phyloP scores from a whole-genome alignment of 1,140 invertebrate genomes.

The Aethina tumida region DNA sequence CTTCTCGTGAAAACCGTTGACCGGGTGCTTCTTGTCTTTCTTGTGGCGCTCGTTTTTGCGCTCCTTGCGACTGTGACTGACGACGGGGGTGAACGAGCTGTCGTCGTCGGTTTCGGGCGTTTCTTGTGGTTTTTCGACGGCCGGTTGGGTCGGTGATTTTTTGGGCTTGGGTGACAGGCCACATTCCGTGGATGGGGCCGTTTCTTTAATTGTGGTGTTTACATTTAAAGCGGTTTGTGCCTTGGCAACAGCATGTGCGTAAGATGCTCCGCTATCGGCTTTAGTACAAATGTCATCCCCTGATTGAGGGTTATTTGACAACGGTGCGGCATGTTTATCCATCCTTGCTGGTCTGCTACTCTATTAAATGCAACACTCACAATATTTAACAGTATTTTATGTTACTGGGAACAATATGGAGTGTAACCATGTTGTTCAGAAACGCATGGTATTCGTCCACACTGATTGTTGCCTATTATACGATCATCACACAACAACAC shows the following conservation, averaged over 20 bases:
- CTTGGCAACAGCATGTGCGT: conserved; percentile 33
- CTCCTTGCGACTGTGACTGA: conserved; percentile 40
- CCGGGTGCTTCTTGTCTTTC: conserved; percentile 22
- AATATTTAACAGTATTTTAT: conserved; percentile 18
- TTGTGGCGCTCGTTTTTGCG: conserved; percentile 34
- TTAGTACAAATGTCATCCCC: conserved; percentile 13
- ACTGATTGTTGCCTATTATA: conserved; percentile 5
- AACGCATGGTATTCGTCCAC: conserved; percentile 28
- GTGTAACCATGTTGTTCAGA: conserved; percentile 32
- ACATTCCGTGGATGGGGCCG: conserved; percentile 25
- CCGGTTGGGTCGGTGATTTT: conserved; percentile 11
- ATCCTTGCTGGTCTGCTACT: conserved; percentile 15
- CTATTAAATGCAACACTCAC: conserved; percentile 12
- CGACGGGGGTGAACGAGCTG: conserved; percentile 40
- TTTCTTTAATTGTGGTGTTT: conserved; percentile 17
- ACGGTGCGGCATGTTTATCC: conserved; percentile 21
- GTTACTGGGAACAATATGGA: conserved; percentile 30
- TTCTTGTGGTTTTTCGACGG: conserved; percentile 13
- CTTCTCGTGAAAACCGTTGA: conserved; percentile 16
- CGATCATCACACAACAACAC: conserved; percentile 5
- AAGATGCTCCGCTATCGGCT: conserved; percentile 23
- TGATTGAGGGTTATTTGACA: conserved; percentile 14
- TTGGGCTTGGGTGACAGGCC: conserved; percentile 11
- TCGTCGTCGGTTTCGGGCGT: conserved; percentile 34
- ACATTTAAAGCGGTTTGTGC: conserved; percentile 20